Evolutionary conservation across 1,140 invertebrate genomes (phyloP), one percentile per base, ranked within the genome.

Genomic region (Hylaeus volcanicus): DNA sequence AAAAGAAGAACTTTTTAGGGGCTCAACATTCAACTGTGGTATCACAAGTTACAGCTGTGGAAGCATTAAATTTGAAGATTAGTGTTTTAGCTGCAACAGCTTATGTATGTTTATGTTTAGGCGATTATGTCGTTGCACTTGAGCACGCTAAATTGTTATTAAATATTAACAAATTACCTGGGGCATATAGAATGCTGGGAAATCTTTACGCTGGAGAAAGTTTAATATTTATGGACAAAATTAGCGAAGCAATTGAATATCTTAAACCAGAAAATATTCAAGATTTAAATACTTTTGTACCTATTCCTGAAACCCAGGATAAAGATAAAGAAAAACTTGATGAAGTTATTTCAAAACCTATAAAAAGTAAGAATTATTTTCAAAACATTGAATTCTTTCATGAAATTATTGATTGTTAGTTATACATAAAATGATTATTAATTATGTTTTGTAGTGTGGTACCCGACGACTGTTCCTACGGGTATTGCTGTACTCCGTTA

Each of bases 141-240:
- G 95, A 96, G 81, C 96, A 97, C 94, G 95, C 97, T 9, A 95
- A 96, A 89, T 93, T 95, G 48, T 90, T 98, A 15, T 90, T 97
- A 39, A 94, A 90, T 72, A 95, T 96, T 86, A 94, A 95, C 65
- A 94, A 94, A 85, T 87, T 96, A 60, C 96, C 96, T 26, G 95
- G 94, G 14, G 94, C 95, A 58, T 96, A 96, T 86, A 96, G 94
- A 91, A 95, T 98, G 79, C 93, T 98, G 79, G 97, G 96, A 0
- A 96, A 98, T 92, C 95, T 99, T 82, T 99, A 99, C 92, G 96
- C 97, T 37, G 97, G 97, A 1, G 98, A 99, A 92, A 96, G 97
- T 61, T 92, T 98, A n/a, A 96, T 99, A 83, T 95, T 96, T 73
- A 92, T 98, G 88, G 96, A 98, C 88, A 95, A 96, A 93, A 96